Evolutionary conservation across 2,888 invertebrate species (phyloP), one percentile per base, ranked within the genome.

Genomic region (Alloplasta piceator): DNA sequence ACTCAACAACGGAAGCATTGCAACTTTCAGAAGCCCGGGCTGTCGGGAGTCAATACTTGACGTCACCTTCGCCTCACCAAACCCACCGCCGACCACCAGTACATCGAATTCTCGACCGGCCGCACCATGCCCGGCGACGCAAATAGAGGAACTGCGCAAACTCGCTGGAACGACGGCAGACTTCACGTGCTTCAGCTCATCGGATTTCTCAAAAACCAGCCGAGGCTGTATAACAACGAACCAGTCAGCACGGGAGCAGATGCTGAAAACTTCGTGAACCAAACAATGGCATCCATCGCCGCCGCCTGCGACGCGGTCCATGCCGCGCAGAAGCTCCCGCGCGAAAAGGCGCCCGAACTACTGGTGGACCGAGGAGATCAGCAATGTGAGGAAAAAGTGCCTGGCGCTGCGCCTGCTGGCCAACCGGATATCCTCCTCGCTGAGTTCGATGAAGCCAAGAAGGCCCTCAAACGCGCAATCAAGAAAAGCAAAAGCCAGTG

Each of bases 21-120:
- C 71, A 1, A 80, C 80, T 7, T 80, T 71, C 7, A 81, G 80
- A 46, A 81, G 77, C 50, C 63, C 74, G 0, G 81, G 73, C 7
- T 64, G 14, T 9, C 77, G 46, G 5, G 78, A 43, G 36, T 66
- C 64, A n/a, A 78, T 81, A 10, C 36, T 78, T 26, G 81, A 81
- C 38, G 38, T 78, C 50, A 58, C 74, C 0, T 9, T 78, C 6
- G 77, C 60, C 6, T 66, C 74, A 4, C 63, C 70, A 6, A 36
- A 14, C 5, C 26, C 16, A 70, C 70, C 4, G 63, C 50, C 14
- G 78, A 81, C 56, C 60, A 78, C 56, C 78, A 81, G 12, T 58
- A 74, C 7, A 78, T 78, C 43, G 12, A 7, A 7, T 74, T 74
- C 61, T 9, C 6, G 5, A 39, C 43, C 46, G 63, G 39, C n/a